A percentile compares a stretch with the other conserved stretches of the same genome.
These are phyloP conservation scores for Caenorhabditis drosophilae DNA, from an alignment of 2,888 invertebrate species.

Conservation along the genomic window DNA sequence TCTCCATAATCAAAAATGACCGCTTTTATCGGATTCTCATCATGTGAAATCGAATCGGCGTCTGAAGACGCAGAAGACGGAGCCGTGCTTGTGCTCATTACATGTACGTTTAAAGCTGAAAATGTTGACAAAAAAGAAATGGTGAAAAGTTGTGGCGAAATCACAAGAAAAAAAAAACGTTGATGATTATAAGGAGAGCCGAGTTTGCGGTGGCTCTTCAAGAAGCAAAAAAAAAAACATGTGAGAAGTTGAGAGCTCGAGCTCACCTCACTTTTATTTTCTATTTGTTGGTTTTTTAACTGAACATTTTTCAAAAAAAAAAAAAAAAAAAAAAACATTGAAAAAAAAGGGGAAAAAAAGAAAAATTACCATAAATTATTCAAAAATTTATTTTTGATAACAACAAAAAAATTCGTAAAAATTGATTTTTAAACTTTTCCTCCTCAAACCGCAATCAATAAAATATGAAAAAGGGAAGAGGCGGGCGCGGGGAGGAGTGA, in stretches of 20 bases:
- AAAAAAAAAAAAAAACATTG: too few species aligned
- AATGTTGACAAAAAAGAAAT: not conserved
- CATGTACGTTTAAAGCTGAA: not conserved
- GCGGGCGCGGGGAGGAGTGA: too few species aligned
- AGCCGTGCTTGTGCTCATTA: constrained; percentile 33
- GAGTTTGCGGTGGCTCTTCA: too few species aligned
- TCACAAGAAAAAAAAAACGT: too few species aligned
- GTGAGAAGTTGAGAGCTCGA: too few species aligned
- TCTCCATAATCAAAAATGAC: constrained; percentile 43
- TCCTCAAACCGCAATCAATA: not conserved
- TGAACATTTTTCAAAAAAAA: too few species aligned
- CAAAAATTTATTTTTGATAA: not conserved
- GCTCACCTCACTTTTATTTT: too few species aligned
- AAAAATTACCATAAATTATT: constrained; percentile 6
- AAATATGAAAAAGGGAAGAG: not conserved
- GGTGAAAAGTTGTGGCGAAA: too few species aligned
- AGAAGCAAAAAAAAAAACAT: too few species aligned
- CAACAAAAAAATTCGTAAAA: not conserved
- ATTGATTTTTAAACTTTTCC: not conserved
- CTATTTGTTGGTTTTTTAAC: too few species aligned
- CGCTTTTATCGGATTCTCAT: constrained; percentile 36
- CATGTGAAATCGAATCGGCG: constrained; percentile 31
- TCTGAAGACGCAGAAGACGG: constrained; percentile 34
- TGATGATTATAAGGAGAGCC: too few species aligned
- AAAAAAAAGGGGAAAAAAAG: too few species aligned